Percentiles rank a stretch among this genome's conserved stretches.
Evolutionary conservation across 2,797 vertebrate genomes (phyloP).

Genomic region (Champsocephalus gunnari): DNA sequence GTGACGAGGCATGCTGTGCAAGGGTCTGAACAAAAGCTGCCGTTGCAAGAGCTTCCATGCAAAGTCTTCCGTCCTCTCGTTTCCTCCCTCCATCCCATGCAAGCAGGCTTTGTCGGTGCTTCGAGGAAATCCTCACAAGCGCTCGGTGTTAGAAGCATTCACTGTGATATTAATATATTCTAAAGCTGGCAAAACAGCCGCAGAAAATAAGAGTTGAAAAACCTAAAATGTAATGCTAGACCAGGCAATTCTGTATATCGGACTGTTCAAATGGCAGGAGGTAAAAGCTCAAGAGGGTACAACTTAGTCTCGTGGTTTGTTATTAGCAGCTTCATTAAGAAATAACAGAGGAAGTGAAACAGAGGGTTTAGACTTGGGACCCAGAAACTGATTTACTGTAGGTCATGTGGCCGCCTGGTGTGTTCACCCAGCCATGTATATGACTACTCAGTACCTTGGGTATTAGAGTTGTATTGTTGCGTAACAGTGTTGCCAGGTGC

Average conservation of each 20-base stretch:
- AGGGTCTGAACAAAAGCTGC: conserved; percentile 39
- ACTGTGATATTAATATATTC: conserved; percentile 17
- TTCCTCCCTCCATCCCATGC: conserved; percentile 63
- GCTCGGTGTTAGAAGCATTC: conserved; percentile 47
- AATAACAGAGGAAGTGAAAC: not conserved
- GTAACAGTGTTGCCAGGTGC: conserved; percentile 10
- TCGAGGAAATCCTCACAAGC: conserved; percentile 34
- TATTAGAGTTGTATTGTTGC: not conserved
- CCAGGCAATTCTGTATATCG: conserved; percentile 17
- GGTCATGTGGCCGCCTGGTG: not conserved
- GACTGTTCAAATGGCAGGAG: not conserved
- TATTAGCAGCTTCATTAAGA: not conserved
- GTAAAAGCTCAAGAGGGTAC: not conserved
- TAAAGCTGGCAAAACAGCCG: conserved; percentile 26
- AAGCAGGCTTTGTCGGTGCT: conserved; percentile 60
- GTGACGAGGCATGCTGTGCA: conserved; percentile 64
- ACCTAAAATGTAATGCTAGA: conserved; percentile 26
- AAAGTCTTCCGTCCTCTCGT: conserved; percentile 29
- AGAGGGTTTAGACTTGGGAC: not conserved
- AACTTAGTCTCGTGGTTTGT: too few relatives aligned
- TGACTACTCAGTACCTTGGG: not conserved
- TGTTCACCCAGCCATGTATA: not conserved
- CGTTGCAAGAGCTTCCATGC: conserved; percentile 70
- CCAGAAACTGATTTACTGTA: not conserved
- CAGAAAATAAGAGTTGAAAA: conserved; percentile 39